Conservation (phyloP, 30 jellyfish, hydroid and myxozoan genomes). For the Rhopilema esculentum region DNA sequence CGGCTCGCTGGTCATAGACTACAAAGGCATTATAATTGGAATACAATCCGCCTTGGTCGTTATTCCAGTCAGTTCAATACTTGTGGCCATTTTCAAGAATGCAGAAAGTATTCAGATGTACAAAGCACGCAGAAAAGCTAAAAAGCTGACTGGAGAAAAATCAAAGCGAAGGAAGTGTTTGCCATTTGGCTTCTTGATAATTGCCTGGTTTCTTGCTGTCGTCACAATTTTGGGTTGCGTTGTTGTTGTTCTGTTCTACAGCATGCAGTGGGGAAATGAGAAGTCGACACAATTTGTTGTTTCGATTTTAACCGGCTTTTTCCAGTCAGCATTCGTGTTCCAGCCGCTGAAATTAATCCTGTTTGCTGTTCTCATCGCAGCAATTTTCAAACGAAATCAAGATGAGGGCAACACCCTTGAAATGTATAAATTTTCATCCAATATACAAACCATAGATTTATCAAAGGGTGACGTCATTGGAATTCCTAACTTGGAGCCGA, state of each 20-base stretch:
- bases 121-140: constrained; percentile 9
- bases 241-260: constrained; percentile 72
- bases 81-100: constrained; percentile 69
- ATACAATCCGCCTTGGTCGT: constrained; percentile 73
- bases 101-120: constrained; percentile 29
- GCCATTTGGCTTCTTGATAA: constrained; percentile 33
- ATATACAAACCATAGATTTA: constrained; percentile 20
- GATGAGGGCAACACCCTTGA: constrained; percentile 61
- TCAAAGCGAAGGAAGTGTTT: constrained; percentile 28
- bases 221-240: constrained; percentile 38
- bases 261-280: constrained; percentile 89
- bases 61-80: constrained; percentile 64
- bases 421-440: constrained; percentile 47
- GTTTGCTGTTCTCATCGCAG: constrained; percentile 70
- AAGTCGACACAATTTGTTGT: constrained; percentile 79
- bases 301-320: constrained; percentile 66
- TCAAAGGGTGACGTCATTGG: constrained; percentile 9
- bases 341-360: constrained; percentile 81
- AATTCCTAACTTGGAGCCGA: constrained; percentile 22
- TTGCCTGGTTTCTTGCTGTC: constrained; percentile 72
- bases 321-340: constrained; percentile 72
- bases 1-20: constrained; percentile 71
- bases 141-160: constrained; percentile 8
- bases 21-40: constrained; percentile 70
- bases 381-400: constrained; percentile 52